phyloP scores from a whole-genome alignment of 2,113 vertebrate species.

The Myotis yumanensis region DNA sequence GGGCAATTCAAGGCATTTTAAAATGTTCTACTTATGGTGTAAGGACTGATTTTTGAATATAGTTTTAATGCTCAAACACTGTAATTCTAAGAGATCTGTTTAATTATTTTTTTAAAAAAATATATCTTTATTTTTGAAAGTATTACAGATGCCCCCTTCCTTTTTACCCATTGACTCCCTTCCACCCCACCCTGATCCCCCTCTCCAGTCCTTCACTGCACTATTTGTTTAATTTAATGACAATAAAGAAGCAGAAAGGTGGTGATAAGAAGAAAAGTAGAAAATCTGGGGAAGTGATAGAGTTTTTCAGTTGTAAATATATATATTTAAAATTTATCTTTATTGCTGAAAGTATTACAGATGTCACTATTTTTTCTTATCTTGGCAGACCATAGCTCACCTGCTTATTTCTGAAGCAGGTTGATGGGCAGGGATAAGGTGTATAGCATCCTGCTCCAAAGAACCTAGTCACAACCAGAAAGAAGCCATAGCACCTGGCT shows the following conservation, averaged over 20 bases:
- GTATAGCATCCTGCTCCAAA: background rate
- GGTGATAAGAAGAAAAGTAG: background rate
- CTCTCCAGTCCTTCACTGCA: too few relatives aligned
- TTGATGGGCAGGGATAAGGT: background rate
- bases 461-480: too few relatives aligned
- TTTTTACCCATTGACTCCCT: too few relatives aligned
- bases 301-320: background rate
- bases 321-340: too few relatives aligned
- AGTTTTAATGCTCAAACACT: background rate
- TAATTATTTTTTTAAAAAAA: background rate
- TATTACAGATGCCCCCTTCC: too few relatives aligned
- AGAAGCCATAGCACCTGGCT: background rate
- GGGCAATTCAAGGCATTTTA: background rate
- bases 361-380: background rate
- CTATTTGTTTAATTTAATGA: background rate
- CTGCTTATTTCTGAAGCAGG: background rate
- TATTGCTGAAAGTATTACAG: too few relatives aligned
- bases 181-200: too few relatives aligned
- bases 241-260: background rate
- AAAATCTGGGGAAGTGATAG: background rate
- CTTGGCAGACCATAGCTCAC: background rate
- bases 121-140: too few relatives aligned
- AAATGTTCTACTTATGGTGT: background rate
- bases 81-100: background rate
- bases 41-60: background rate